Conservation (phyloP, 2,797 vertebrate species). For the Platalea minor region DNA sequence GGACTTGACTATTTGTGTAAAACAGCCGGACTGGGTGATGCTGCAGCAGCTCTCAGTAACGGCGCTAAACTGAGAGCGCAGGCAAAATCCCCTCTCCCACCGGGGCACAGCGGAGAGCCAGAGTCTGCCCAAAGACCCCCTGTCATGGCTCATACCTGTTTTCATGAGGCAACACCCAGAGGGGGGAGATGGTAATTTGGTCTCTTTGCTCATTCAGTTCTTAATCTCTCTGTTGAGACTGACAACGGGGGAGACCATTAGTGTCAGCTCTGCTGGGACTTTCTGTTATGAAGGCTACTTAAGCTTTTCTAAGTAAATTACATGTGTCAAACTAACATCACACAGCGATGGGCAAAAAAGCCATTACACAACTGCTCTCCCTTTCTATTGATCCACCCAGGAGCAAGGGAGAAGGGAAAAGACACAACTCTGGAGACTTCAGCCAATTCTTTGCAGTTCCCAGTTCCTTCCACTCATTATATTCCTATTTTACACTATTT, state of each 20-base stretch:
- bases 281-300: conserved; percentile 56
- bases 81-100: not conserved
- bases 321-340: conserved; percentile 27
- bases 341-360: conserved; percentile 3
- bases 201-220: conserved; percentile 22
- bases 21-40: not conserved
- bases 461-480: not conserved
- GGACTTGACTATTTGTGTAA: not conserved
- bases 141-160: not conserved
- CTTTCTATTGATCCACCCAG: not conserved
- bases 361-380: not conserved
- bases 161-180: not conserved
- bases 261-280: conserved; percentile 29
- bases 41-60: not conserved
- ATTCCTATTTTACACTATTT: not conserved
- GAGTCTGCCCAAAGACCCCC: not conserved
- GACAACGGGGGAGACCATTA: conserved; percentile 36
- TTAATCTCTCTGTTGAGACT: conserved; percentile 36
- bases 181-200: not conserved
- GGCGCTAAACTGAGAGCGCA: not conserved
- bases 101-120: not conserved
- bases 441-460: not conserved
- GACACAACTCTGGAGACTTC: not conserved
- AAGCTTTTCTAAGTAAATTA: conserved; percentile 52
- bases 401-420: conserved; percentile 5